phyloP scores from a whole-genome alignment of 2,888 invertebrate genomes.

The Microctonus brassicae region DNA sequence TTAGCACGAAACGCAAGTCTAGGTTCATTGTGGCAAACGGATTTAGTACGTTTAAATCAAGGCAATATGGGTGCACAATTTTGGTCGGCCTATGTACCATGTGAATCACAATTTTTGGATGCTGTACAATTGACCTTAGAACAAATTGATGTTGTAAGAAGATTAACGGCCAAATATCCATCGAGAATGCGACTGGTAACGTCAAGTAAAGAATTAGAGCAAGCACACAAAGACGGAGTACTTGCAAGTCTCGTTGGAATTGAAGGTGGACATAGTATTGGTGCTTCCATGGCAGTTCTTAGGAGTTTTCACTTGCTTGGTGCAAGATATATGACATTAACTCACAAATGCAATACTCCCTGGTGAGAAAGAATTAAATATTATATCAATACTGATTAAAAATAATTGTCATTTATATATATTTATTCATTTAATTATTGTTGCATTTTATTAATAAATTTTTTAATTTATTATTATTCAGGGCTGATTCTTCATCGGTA shows the following conservation, averaged over 20 bases:
- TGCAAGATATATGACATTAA: constrained; percentile 77
- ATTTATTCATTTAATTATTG: not conserved
- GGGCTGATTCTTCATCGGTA: constrained; percentile 68
- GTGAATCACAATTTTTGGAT: constrained; percentile 76
- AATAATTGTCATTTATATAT: constrained; percentile 14
- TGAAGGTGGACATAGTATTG: constrained; percentile 79
- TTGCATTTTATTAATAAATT: constrained; percentile 10
- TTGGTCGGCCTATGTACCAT: constrained; percentile 72
- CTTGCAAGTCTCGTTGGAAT: constrained; percentile 75
- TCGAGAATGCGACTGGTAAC: constrained; percentile 72
- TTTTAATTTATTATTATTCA: constrained; percentile 38
- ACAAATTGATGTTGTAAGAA: constrained; percentile 77
- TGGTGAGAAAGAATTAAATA: constrained; percentile 70
- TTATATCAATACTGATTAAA: not conserved
- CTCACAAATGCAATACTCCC: constrained; percentile 78
- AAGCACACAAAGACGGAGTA: constrained; percentile 74
- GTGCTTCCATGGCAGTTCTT: constrained; percentile 77
- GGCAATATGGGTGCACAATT: constrained; percentile 72
- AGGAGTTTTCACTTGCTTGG: constrained; percentile 78
- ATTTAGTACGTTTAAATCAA: constrained; percentile 69
- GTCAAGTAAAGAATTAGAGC: constrained; percentile 74
- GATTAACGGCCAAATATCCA: constrained; percentile 72
- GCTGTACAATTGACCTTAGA: constrained; percentile 78
- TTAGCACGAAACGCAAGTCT: constrained; percentile 62
- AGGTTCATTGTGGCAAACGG: constrained; percentile 71